phyloP scores from a whole-genome alignment of 1,140 invertebrate genomes.

The Mamestra configurata region DNA sequence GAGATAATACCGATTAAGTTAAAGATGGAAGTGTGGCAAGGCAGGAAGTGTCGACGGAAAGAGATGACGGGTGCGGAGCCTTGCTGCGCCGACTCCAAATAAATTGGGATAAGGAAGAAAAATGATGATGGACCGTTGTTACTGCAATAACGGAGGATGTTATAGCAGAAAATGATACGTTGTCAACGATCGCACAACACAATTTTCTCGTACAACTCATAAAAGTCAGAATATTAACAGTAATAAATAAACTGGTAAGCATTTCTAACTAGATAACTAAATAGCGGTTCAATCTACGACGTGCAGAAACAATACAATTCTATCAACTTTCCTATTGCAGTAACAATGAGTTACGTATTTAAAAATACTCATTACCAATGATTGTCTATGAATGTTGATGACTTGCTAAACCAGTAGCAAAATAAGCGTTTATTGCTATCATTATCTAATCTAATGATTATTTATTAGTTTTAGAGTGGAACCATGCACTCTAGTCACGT shows the following conservation, averaged over 20 bases:
- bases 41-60: too few species aligned
- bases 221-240: not conserved
- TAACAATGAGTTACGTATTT: slow-evolving; percentile 1
- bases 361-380: slow-evolving; percentile 35
- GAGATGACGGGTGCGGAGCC: too few species aligned
- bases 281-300: not conserved
- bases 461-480: slow-evolving; percentile 57
- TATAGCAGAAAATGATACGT: too few species aligned
- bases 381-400: slow-evolving; percentile 26
- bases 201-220: not conserved
- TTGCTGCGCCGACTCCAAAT: too few species aligned
- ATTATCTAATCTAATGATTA: slow-evolving; percentile 64
- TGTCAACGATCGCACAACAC: too few species aligned
- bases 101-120: too few species aligned
- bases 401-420: slow-evolving; percentile 57
- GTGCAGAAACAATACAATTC: not conserved
- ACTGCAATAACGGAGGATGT: too few species aligned
- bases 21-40: too few species aligned
- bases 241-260: not conserved
- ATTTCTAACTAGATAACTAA: not conserved
- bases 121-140: too few species aligned
- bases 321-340: slow-evolving; percentile 8
- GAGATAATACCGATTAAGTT: too few species aligned
- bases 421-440: slow-evolving; percentile 54
- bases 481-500: slow-evolving; percentile 35